Evolutionary conservation across 1,140 invertebrate genomes (phyloP), one percentile per base, ranked within the genome.

Genomic region (Dufourea novaeangliae): DNA sequence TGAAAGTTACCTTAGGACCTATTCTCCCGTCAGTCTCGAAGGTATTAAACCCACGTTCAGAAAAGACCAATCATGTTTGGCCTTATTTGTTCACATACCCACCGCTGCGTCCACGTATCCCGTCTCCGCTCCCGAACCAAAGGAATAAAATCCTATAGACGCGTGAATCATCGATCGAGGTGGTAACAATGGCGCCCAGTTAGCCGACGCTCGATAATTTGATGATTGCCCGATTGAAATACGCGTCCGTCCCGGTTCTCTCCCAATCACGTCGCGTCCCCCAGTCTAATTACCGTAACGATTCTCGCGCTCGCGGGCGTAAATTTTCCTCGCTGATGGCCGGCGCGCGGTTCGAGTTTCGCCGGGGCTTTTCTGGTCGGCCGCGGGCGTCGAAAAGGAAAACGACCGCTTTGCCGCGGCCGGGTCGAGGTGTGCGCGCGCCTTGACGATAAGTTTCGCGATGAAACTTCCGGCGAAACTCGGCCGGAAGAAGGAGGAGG

Each of bases 321-420:
- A 68, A 81, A 83, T 83, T 70, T 64, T 78, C 68, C 64, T 50
- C 41, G 50, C 68, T 78, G 82, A 81, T 83, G 72, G 82, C 74
- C 69, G n/a, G n/a, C n/a, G n/a, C n/a, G 66, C 54, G 70, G 79
- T 78, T 78, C 67, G 56, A 80, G 64, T 66, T n/a, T 77, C 70
- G 77, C 61, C 68, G 66, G 68, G 80, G n/a, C n/a, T 68, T 80
- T 68, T 32, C 41, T n/a, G 70, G 41, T 17, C 25, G 44, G 25
- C 44, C 22, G 52, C 50, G 52, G n/a, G 52, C 37, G 17, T n/a
- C 14, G 29, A 39, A 70, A 52, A 44, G 44, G 46, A 67, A 62
- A 59, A 46, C 67, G 69, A 63, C n/a, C 22, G 46, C 54, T 25
- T 50, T 12, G 59, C 32, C n/a, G 46, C 57, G 39, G 29, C 20